These are phyloP conservation scores for Dolichopus griseipennis DNA, from an alignment of 2,888 invertebrate genomes.

Conservation along the genomic window DNA sequence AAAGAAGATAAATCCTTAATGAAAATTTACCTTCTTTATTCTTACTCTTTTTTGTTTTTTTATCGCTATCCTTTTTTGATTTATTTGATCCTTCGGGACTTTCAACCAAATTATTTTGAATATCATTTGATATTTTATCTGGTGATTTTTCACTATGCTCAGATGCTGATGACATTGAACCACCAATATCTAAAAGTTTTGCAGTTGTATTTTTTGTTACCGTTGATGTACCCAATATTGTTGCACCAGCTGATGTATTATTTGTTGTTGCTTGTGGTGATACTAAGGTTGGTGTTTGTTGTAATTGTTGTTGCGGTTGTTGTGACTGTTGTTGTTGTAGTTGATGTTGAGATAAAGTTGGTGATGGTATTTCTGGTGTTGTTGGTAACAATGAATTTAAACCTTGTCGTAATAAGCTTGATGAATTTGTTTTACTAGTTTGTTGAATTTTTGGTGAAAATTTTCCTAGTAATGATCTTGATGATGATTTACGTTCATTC, in stretches of 20 bases:
- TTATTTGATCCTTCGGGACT: slow-evolving; percentile 48
- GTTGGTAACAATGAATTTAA: slow-evolving; percentile 41
- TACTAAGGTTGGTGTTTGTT: neutral
- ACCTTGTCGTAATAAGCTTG: slow-evolving; percentile 34
- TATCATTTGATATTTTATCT: slow-evolving; percentile 40
- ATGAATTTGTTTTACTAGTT: slow-evolving; percentile 32
- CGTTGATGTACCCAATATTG: neutral
- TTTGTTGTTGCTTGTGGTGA: neutral
- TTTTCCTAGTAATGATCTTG: slow-evolving; percentile 33
- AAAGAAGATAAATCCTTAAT: slow-evolving; percentile 14
- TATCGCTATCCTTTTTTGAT: slow-evolving; percentile 45
- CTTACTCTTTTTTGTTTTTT: slow-evolving; percentile 45
- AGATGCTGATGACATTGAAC: slow-evolving; percentile 34
- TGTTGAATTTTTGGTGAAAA: slow-evolving; percentile 42
- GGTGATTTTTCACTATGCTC: slow-evolving; percentile 47
- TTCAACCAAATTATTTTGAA: slow-evolving; percentile 38
- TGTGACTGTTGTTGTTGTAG: slow-evolving; percentile 16
- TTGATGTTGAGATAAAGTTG: slow-evolving; percentile 36
- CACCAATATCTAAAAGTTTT: slow-evolving; percentile 35
- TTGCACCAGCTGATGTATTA: neutral
- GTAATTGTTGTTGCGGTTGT: neutral
- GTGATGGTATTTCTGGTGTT: slow-evolving; percentile 38
- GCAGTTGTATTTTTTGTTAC: slow-evolving; percentile 14
- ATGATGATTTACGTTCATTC: slow-evolving; percentile 39
- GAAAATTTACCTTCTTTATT: slow-evolving; percentile 41